Base-by-base conservation (phyloP, 30 jellyfish, hydroid and myxozoan genomes). In the Sanderia malayensis region DNA sequence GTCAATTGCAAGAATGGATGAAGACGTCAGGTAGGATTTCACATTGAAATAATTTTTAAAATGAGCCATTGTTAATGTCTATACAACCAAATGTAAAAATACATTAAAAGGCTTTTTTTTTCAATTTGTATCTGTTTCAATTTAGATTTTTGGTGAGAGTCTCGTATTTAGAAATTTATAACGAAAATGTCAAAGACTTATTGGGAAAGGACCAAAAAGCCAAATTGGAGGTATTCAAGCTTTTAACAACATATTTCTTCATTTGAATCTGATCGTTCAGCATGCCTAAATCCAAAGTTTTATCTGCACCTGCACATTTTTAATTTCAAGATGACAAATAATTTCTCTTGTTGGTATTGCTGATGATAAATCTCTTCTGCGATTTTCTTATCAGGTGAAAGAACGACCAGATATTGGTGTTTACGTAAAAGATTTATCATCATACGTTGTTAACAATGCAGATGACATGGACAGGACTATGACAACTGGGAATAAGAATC, bases 381-480 rank as follows among this genome's bases (percentile, higher is more conserved):
- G n/a, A n/a, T n/a, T n/a, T n/a, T n/a, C 58, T 31, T 41, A 31
- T 15, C 11, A 90, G 98, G 98, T 90, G 0, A 90, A 90, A 84
- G 98, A 90, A 61, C 41, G 98, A 69, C 98, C 98, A 27, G 98
- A 90, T 57, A 86, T 90, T 63, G 98, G 98, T 32, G 98, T 90
- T 17, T 90, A 90, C 53, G 98, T 90, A 11, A 90, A 90, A 58
- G 98, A 90, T 65, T 84, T 90, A 20, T 90, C 98, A 13, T 87
- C 98, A 0, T 90, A 90, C 73, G 98, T 90, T 8, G 98, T 90
- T 19, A 84, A 90, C 53, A 90, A 90, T 84, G 95, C 98, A 24
- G 98, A 90, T 74, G 98, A 90, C 62, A 90, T 90, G 98, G 98
- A 90, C 33, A 83, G 92, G 57, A 90, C 98, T 1, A 90, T 90